phyloP scores from a whole-genome alignment of 2,888 invertebrate species.

The Caenorhabditis macrosperma region DNA sequence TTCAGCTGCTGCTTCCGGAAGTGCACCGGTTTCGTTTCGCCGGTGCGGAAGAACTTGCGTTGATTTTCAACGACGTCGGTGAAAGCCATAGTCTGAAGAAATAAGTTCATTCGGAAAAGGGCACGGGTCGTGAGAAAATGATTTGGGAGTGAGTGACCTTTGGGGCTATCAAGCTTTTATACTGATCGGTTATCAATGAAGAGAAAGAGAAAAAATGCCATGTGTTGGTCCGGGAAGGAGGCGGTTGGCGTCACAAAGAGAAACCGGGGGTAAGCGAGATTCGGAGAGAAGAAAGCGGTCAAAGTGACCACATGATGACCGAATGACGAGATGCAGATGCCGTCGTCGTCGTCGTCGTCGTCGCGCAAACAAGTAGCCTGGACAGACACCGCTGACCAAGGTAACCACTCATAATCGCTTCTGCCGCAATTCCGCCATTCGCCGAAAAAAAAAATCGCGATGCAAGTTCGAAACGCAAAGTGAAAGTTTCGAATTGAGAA shows the following conservation, averaged over 20 bases:
- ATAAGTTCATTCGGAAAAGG: not conserved
- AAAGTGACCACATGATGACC: conserved; percentile 54
- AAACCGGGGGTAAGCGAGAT: conserved; percentile 4
- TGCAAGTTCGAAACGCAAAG: not conserved
- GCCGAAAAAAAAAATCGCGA: conserved; percentile 3
- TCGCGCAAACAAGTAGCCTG: conserved; percentile 53
- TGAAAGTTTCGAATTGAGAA: not conserved
- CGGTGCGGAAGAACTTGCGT: conserved; percentile 69
- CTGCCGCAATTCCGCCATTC: conserved; percentile 5
- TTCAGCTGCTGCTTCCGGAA: conserved; percentile 60
- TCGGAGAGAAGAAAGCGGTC: conserved; percentile 43
- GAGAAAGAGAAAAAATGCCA: not conserved
- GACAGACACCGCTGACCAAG: conserved; percentile 5
- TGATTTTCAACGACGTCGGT: conserved; percentile 63
- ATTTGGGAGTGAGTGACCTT: not conserved
- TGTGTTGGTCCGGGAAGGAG: not conserved
- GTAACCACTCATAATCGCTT: conserved; percentile 30
- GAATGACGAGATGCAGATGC: not conserved
- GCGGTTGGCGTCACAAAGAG: conserved; percentile 11
- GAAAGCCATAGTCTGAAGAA: conserved; percentile 23
- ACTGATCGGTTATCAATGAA: conserved; percentile 1
- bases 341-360: too few species aligned
- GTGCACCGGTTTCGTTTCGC: conserved; percentile 57
- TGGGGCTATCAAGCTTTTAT: not conserved
- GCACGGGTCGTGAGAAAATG: not conserved